phyloP scores from a whole-genome alignment of 2,888 invertebrate genomes.

The Ornithoptera alexandrae region DNA sequence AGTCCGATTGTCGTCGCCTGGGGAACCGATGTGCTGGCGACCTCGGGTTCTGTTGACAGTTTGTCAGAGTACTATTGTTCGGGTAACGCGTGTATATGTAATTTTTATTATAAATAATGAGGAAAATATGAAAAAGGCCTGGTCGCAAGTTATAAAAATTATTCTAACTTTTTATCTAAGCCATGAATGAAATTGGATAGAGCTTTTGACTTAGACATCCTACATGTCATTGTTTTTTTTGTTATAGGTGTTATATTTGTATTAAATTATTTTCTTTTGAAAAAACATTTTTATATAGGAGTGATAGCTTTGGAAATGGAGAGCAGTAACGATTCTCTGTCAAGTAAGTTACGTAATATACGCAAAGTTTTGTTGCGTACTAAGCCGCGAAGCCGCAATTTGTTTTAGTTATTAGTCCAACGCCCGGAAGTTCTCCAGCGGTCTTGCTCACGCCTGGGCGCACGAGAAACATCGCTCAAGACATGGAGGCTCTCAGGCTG shows the following conservation, averaged over 20 bases:
- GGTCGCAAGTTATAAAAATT: not conserved
- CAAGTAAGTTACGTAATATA: conserved; percentile 50
- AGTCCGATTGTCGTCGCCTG: no score
- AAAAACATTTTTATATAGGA: not conserved
- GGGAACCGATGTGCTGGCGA: no score
- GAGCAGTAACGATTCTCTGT: conserved; percentile 66
- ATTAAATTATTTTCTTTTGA: not conserved
- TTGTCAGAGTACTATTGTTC: not conserved
- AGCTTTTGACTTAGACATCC: not conserved
- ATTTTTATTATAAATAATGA: not conserved
- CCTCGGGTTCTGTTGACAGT: not conserved
- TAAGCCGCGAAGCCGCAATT: not conserved
- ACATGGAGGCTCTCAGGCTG: conserved; percentile 89
- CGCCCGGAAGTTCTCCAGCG: conserved; percentile 72
- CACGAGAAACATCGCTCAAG: conserved; percentile 88
- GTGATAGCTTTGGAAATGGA: conserved; percentile 49
- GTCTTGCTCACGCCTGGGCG: conserved; percentile 86
- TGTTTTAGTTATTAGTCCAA: conserved; percentile 57
- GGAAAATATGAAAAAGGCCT: not conserved
- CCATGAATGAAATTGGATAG: not conserved
- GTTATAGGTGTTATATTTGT: not conserved
- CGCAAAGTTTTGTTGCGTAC: not conserved
- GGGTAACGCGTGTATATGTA: not conserved
- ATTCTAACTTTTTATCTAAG: not conserved
- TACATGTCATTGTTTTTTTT: not conserved